Base-by-base conservation (phyloP, 2,888 invertebrate genomes). In the Keiferia lycopersicella region DNA sequence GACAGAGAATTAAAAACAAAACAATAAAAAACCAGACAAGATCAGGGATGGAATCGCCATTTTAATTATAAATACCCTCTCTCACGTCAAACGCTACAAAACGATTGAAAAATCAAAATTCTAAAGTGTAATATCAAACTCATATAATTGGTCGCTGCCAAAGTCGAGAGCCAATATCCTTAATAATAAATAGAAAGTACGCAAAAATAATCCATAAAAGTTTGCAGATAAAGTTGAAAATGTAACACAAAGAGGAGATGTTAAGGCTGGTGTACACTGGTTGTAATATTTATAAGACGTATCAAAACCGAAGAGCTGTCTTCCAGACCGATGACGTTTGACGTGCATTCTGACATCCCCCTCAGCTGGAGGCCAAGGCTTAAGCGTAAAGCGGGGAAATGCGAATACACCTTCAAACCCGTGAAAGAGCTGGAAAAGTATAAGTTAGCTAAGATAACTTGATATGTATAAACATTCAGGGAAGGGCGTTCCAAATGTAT, bases 291-390 rank as follows among this genome's bases (percentile, higher is more conserved):
- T 89, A 90, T 89, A 91, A 89, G 87, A 84, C 82, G 83, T 88
- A 91, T 88, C 88, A 88, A 80, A 87, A 87, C 88, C 88, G 85
- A 86, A 85, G 86, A 82, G 84, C 89, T 73, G 86, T 91, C 89
- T 91, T 88, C 84, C 84, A 86, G 77, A 75, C 86, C 88, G 88
- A 90, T 91, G 91, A 91, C 89, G 91, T 91, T 91, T 91, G 91
- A 91, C 87, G 90, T 85, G 82, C 79, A 83, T 83, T 87, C 90
- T 87, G 91, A 90, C 91, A 80, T 83, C 80, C 83, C 83, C 82
- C 79, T 82, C 79, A 75, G 73, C 67, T 71, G 71, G 68, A 71
- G 79, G 80, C 71, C 64, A 77, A 79, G 67, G 20, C 20, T 65
- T 30, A 62, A 66, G 51, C 51, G 53, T 20, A 51, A 18, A 56